Percentiles rank a stretch among this genome's conserved stretches.
Evolutionary conservation across 2,113 vertebrate species (phyloP).

Genomic region (Brachypteracias leptosomus): DNA sequence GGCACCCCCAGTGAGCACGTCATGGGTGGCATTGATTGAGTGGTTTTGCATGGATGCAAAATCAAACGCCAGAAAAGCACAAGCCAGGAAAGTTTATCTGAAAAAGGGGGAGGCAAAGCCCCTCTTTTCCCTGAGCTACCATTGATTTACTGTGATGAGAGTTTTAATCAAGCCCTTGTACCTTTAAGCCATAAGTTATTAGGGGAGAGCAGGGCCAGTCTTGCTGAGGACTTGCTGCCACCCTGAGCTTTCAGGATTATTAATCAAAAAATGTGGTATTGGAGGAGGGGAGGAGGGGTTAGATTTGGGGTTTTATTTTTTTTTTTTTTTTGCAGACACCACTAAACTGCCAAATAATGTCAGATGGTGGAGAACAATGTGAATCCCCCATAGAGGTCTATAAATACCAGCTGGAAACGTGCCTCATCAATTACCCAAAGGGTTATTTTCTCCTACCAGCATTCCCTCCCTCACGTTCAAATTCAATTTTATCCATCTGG

Average conservation of each 20-base stretch:
- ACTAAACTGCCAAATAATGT: neutral
- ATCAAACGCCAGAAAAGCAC: neutral
- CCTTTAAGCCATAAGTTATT: slow-evolving; percentile 1
- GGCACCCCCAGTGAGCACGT: neutral
- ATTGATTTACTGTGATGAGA: neutral
- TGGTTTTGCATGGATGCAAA: neutral
- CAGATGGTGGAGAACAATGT: neutral
- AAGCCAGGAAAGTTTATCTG: neutral
- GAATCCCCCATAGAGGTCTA: neutral
- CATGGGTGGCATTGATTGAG: neutral
- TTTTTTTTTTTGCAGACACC: neutral
- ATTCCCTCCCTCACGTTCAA: neutral
- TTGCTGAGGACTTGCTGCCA: slow-evolving; percentile 1
- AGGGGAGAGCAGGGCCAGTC: neutral
- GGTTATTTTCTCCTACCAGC: neutral
- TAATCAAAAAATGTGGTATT: neutral
- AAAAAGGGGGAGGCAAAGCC: neutral
- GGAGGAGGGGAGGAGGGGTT: neutral
- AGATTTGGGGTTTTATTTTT: neutral
- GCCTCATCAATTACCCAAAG: slow-evolving; percentile 11
- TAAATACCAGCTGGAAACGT: neutral
- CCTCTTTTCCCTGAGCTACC: neutral
- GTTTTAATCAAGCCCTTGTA: slow-evolving; percentile 17
- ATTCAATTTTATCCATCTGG: neutral
- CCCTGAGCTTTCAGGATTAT: neutral